A percentile compares a stretch with the other conserved stretches of the same genome.
Conservation (phyloP, 2,113 vertebrate species). For the Reinhardtius hippoglossoides region DNA sequence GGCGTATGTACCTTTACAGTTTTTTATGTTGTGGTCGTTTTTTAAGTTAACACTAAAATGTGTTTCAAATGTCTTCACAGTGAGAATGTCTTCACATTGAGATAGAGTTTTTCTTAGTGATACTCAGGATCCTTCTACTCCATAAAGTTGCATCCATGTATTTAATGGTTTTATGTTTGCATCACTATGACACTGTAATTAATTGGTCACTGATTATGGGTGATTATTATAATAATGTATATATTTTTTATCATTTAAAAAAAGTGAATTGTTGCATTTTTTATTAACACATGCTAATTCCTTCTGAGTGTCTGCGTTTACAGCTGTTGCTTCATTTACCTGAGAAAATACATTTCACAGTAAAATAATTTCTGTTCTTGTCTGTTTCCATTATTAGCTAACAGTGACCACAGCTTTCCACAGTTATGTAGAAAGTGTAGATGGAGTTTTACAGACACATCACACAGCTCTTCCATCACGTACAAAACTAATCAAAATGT, state of each 20-base stretch:
- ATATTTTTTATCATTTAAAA: background rate
- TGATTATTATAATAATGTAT: no score
- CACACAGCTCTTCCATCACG: background rate
- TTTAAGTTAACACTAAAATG: background rate
- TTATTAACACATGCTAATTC: background rate
- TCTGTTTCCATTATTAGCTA: constrained; percentile 2
- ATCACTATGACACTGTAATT: background rate
- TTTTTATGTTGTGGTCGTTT: background rate
- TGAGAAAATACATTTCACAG: constrained; percentile 4
- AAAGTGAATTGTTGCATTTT: background rate
- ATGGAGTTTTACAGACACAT: constrained; percentile 14
- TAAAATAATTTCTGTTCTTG: background rate
- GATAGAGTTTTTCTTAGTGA: no score
- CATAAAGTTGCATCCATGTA: background rate
- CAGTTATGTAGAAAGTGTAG: background rate
- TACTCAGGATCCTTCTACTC: no score
- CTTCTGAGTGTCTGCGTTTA: background rate
- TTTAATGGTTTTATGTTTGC: background rate
- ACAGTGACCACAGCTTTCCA: constrained; percentile 30
- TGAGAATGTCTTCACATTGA: no score
- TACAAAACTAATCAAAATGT: background rate
- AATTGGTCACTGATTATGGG: background rate
- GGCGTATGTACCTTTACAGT: background rate
- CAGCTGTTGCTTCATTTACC: background rate
- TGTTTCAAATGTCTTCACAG: no score